phyloP scores from a whole-genome alignment of 2,113 vertebrate species.

The Sinocyclocheilus maitianheensis region DNA sequence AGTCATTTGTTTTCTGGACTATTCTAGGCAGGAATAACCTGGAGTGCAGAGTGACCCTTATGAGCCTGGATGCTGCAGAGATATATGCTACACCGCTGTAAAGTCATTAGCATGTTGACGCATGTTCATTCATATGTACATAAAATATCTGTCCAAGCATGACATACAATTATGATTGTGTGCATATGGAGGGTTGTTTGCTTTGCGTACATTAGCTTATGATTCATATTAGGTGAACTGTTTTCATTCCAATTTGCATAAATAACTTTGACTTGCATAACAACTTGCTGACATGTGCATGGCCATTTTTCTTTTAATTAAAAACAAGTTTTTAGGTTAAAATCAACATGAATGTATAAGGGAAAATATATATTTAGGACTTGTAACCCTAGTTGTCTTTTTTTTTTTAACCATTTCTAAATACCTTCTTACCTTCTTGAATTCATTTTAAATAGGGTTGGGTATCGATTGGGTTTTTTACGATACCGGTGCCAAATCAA shows the following conservation, averaged over 20 bases:
- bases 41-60: constrained; percentile 48
- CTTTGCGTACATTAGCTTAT: background rate
- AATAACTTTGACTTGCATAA: background rate
- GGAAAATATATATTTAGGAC: background rate
- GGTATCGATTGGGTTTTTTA: no score
- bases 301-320: background rate
- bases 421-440: background rate
- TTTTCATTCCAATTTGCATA: background rate
- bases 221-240: background rate
- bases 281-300: background rate
- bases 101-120: constrained; percentile 13
- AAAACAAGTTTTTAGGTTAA: background rate
- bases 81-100: background rate
- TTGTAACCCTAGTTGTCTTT: background rate
- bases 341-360: background rate
- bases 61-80: background rate
- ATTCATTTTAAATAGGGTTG: background rate
- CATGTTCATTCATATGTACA: background rate
- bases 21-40: constrained; percentile 45
- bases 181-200: background rate
- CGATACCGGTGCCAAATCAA: no score
- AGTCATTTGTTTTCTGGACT: constrained; percentile 52
- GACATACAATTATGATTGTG: background rate
- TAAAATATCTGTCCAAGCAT: background rate
- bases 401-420: background rate